Percentiles rank a stretch among this genome's conserved stretches.
Evolutionary conservation across 2,888 invertebrate species (phyloP).

Genomic region (Tipula confusa): DNA sequence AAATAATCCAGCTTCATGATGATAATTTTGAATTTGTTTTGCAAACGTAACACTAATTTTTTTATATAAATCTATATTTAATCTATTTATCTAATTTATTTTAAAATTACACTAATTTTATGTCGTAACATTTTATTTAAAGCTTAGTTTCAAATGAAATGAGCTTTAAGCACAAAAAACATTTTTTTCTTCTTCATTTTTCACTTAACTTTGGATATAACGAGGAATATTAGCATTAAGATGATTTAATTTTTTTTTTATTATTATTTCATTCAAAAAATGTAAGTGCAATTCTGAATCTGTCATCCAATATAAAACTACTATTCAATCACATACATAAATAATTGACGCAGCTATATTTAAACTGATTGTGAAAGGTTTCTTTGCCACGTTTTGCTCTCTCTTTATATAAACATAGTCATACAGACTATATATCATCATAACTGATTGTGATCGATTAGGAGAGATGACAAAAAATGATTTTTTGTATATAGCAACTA

Average conservation of each 20-base stretch:
- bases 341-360: neutral
- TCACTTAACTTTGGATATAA: neutral
- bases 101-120: neutral
- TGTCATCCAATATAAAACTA: neutral
- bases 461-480: neutral
- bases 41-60: too few relatives aligned
- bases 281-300: neutral
- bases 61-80: neutral
- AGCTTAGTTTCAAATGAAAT: neutral
- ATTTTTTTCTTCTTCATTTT: neutral
- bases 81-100: neutral
- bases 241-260: neutral
- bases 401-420: neutral
- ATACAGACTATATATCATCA: neutral
- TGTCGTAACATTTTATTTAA: neutral
- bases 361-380: neutral
- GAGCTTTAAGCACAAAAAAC: neutral
- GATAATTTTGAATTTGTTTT: neutral
- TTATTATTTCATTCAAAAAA: neutral
- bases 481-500: too few relatives aligned
- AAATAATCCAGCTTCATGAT: conserved; percentile 13
- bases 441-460: neutral
- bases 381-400: neutral
- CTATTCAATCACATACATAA: neutral
- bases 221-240: neutral